Evolutionary conservation across 1,140 invertebrate species (phyloP), one percentile per base, ranked within the genome.

Genomic region (Amphibalanus amphitrite): DNA sequence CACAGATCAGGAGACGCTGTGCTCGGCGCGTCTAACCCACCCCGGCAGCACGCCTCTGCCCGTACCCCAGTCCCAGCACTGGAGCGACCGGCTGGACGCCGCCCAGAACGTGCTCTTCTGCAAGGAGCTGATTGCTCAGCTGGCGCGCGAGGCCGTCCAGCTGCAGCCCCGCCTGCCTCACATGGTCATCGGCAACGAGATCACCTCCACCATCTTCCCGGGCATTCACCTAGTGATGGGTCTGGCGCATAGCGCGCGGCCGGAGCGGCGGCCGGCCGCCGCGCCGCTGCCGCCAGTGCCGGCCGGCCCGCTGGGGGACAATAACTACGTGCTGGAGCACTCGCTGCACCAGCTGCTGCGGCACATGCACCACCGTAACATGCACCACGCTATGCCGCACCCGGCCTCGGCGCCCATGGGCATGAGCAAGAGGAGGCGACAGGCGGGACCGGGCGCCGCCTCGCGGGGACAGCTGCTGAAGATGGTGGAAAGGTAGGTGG

Each of bases 51-150:
- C 47, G 47, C 47, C 47, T 8, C 13, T 20, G 13, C 74, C 78
- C 71, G 86, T 84, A 0, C 71, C 74, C 4, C 83, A 88, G 0
- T 91, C 93, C 74, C 85, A 89, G 67, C 88, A 92, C 78, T 98
- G 95, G 95, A 93, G 97, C 76, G 90, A 93, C 76, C 93, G 93
- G 78, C 81, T 98, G 13, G 95, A 98, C 80, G 90, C 91, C 1
- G 95, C 95, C 0, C 95, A 98, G 78, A 98, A 97, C 82, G 94
- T 97, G 38, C 81, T 97, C 4, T 98, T 97, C 81, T 98, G 95
- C 80, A 97, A 97, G 82, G 95, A 98, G 81, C 80, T 98, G 3
- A 97, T 98, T 79, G 91, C 91, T 73, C 91, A 97, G 78, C 82
- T 98, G 40, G 94, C 95, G 0, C 88, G 92, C 73, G 95, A 98